These are phyloP conservation scores for Orthonevra nobilis DNA, from an alignment of 2,888 invertebrate species.

Conservation along the genomic window DNA sequence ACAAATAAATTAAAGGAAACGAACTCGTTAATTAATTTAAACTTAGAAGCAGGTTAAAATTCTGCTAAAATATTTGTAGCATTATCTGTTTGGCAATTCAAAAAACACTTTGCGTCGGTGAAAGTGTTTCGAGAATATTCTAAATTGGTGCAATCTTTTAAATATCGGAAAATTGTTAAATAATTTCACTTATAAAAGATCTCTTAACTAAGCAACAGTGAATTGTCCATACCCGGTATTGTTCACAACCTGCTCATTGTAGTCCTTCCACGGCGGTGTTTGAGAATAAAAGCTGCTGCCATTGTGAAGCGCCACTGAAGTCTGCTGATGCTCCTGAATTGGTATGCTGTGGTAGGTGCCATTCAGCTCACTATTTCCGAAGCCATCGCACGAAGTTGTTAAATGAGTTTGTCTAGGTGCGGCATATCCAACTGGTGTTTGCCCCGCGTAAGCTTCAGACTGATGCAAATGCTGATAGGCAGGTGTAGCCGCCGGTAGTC, in stretches of 20 bases:
- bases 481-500: constrained; percentile 45
- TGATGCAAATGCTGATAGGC: constrained; percentile 21
- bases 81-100: too few species aligned
- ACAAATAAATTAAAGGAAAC: too few species aligned
- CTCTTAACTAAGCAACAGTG: constrained; percentile 69
- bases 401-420: constrained; percentile 34
- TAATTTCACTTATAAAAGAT: too few species aligned
- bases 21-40: too few species aligned
- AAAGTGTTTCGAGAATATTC: too few species aligned
- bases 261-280: constrained; percentile 80
- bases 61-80: too few species aligned
- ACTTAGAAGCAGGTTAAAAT: too few species aligned
- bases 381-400: constrained; percentile 15
- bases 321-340: constrained; percentile 43
- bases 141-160: too few species aligned
- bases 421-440: constrained; percentile 60
- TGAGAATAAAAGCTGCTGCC: constrained; percentile 79
- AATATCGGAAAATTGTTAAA: too few species aligned
- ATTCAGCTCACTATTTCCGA: constrained; percentile 21
- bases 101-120: too few species aligned
- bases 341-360: constrained; percentile 52
- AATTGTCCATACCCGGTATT: constrained; percentile 66
- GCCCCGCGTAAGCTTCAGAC: constrained; percentile 42
- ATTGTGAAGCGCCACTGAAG: constrained; percentile 74
- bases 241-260: constrained; percentile 76